A percentile compares a stretch with the other conserved stretches of the same genome.
These are phyloP conservation scores for Scopus umbretta DNA, from an alignment of 2,113 vertebrate genomes.

Conservation along the genomic window DNA sequence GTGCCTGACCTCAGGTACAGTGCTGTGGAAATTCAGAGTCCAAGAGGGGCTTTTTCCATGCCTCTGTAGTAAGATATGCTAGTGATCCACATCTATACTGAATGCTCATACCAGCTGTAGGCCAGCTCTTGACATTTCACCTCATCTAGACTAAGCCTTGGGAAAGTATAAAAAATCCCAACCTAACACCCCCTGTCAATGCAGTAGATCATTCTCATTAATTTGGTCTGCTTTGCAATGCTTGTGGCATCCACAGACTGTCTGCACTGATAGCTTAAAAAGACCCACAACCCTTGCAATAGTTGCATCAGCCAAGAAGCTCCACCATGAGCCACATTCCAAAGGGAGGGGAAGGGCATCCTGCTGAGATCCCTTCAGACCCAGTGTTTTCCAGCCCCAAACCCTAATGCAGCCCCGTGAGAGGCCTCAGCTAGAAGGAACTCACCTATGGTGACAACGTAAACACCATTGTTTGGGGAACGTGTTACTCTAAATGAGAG, in stretches of 20 bases:
- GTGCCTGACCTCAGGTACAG: neutral
- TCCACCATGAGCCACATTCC: neutral
- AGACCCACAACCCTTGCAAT: neutral
- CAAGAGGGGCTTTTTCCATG: neutral
- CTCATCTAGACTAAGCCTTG: neutral
- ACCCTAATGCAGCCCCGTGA: neutral
- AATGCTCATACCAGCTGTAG: neutral
- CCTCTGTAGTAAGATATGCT: neutral
- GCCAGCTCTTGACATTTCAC: constrained; percentile 28
- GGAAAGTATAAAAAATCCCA: neutral
- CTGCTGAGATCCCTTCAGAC: neutral
- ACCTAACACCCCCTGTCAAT: neutral
- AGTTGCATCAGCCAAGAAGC: constrained; percentile 19
- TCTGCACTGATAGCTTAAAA: neutral
- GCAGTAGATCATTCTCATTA: neutral
- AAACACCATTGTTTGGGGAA: neutral
- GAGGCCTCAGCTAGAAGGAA: neutral
- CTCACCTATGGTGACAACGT: neutral
- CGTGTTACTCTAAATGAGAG: neutral
- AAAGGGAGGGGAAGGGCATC: constrained; percentile 13
- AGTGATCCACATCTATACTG: neutral
- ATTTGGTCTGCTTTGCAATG: neutral
- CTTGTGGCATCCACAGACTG: neutral
- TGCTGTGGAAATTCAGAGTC: neutral
- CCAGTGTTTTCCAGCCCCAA: neutral